A percentile compares a stretch with the other conserved stretches of the same genome.
phyloP scores from a whole-genome alignment of 1,140 invertebrate genomes.

The Caenorhabditis latens region DNA sequence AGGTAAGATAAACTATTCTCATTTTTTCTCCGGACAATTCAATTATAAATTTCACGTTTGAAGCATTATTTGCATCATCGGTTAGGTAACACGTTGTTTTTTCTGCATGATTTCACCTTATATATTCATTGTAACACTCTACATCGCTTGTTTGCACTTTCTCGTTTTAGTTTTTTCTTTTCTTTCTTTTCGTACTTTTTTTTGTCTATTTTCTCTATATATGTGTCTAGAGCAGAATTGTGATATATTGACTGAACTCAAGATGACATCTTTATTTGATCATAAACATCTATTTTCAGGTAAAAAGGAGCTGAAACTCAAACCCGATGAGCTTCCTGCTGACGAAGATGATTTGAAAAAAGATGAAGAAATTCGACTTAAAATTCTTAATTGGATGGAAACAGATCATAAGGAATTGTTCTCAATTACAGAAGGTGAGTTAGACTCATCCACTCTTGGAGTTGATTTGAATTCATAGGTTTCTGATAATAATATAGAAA shows the following conservation, averaged over 20 bases:
- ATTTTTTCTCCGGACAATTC: not conserved
- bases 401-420: conserved; percentile 61
- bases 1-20: not conserved
- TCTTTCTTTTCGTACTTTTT: not conserved
- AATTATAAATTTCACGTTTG: conserved; percentile 30
- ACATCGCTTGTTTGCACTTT: conserved; percentile 44
- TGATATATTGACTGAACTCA: not conserved
- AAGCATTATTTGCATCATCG: conserved; percentile 47
- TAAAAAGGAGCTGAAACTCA: conserved; percentile 60
- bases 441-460: not conserved
- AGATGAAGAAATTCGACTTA: conserved; percentile 64
- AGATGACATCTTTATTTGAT: not conserved
- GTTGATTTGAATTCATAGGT: too few relatives aligned
- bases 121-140: conserved; percentile 21
- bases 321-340: conserved; percentile 63
- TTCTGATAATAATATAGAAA: too few relatives aligned
- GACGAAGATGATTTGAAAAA: conserved; percentile 67
- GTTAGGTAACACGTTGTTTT: conserved; percentile 51
- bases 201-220: not conserved
- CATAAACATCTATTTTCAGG: conserved; percentile 21
- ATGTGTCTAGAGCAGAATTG: not conserved
- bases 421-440: conserved; percentile 59
- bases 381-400: conserved; percentile 61
- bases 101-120: conserved; percentile 14
- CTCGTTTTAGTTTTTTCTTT: not conserved